phyloP scores from a whole-genome alignment of 2,888 invertebrate species.

The Hydraecia micacea region DNA sequence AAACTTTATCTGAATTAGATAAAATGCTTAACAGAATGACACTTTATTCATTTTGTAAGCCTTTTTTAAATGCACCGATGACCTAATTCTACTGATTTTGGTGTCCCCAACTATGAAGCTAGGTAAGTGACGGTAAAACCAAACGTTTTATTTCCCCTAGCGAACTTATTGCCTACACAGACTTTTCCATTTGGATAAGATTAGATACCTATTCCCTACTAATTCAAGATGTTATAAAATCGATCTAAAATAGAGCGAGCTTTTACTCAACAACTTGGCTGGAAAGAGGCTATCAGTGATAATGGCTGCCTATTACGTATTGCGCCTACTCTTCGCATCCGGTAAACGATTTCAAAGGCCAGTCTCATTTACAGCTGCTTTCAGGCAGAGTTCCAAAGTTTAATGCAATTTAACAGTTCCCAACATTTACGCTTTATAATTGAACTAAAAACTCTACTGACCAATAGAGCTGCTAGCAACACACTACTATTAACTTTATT shows the following conservation, averaged over 20 bases:
- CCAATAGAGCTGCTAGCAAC: constrained; percentile 23
- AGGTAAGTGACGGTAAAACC: background rate
- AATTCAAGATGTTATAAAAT: constrained; percentile 25
- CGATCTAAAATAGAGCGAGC: constrained; percentile 29
- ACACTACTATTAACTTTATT: constrained; percentile 28
- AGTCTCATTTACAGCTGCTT: constrained; percentile 46
- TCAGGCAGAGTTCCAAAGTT: constrained; percentile 44
- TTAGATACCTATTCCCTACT: background rate
- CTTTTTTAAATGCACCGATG: background rate
- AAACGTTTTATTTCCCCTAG: background rate
- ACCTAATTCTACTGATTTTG: background rate
- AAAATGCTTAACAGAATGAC: too few species aligned
- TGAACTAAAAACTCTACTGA: constrained; percentile 43
- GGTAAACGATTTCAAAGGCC: constrained; percentile 45
- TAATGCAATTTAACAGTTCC: constrained; percentile 56
- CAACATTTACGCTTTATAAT: constrained; percentile 52
- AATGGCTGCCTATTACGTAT: constrained; percentile 46
- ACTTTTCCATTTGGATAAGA: background rate
- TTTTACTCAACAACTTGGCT: constrained; percentile 35
- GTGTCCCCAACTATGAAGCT: background rate
- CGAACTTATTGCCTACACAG: background rate
- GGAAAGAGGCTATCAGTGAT: constrained; percentile 39
- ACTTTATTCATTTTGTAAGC: background rate
- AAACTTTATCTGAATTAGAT: background rate
- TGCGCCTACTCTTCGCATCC: constrained; percentile 37